Evolutionary conservation across 2,797 vertebrate species (phyloP), one percentile per base, ranked within the genome.

Genomic region (Pelobates cultripes): DNA sequence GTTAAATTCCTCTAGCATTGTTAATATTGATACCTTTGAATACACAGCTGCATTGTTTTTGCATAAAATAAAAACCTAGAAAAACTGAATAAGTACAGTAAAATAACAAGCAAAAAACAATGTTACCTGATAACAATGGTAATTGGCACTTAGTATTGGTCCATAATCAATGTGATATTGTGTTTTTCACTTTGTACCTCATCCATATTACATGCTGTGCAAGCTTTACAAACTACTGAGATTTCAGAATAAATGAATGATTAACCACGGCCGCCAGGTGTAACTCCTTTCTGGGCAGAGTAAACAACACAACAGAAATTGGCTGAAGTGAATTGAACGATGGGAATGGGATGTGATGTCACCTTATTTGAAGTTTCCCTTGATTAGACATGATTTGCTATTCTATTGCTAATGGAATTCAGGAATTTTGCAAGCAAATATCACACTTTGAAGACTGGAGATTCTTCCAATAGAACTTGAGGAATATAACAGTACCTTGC

Each of bases 191-290:
- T 64, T 70, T 71, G 45, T 57, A 72, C 60, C 60, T 79, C 66
- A 84, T 84, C 77, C 77, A 84, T 74, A 77, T 77, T 77, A 63
- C 82, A 75, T 72, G 82, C 82, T 84, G 73, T 53, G 77, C 44
- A 42, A 79, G 82, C 77, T 84, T 79, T 84, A 70, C 77, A 75
- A 84, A 71, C 77, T 75, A 69, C 72, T 14, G 82, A 71, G 82
- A 83, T 79, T 84, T 79, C 70, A 55, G 82, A 63, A 79, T 79
- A 84, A 84, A 79, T 84, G 42, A 84, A 84, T 79, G 71, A 84
- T 84, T 84, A 79, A 79, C 82, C 75, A 84, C 75, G 79, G 79
- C 61, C 82, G 47, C 77, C 72, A 79, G 82, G 82, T 79, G 82
- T 79, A 75, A 72, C 57, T 64, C 77, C 72, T 79, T 84, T 53